Conservation (phyloP, 2,888 invertebrate species). For the Petrolisthes manimaculis region DNA sequence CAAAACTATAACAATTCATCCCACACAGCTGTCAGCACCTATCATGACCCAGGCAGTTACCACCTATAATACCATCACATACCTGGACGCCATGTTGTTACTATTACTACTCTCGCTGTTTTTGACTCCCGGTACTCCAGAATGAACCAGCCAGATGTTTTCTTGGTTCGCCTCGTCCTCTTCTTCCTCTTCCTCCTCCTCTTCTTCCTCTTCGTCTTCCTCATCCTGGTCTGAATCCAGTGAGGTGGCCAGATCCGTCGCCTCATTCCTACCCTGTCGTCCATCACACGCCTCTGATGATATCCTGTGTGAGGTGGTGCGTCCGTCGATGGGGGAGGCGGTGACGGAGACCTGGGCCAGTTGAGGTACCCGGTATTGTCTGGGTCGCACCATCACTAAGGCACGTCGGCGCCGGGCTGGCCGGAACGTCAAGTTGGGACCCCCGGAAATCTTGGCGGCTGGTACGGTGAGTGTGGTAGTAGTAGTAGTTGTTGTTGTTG, state of each 20-base stretch:
- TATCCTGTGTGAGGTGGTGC: constrained; percentile 30
- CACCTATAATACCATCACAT: not conserved
- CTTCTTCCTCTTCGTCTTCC: constrained; percentile 28
- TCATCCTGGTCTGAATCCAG: constrained; percentile 17
- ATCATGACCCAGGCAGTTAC: too few species aligned
- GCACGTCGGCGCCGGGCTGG: not conserved
- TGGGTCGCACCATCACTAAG: constrained; percentile 48
- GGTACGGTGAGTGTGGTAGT: too few species aligned
- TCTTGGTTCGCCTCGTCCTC: not conserved
- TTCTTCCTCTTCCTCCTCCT: constrained; percentile 8
- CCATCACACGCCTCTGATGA: not conserved
- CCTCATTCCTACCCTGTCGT: constrained; percentile 24
- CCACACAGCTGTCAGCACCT: too few species aligned
- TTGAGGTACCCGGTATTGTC: constrained; percentile 30
- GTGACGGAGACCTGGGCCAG: constrained; percentile 52
- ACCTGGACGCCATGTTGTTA: constrained; percentile 48
- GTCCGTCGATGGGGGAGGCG: constrained; percentile 45
- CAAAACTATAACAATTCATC: too few species aligned
- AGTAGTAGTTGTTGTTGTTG: too few species aligned
- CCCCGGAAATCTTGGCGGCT: too few species aligned
- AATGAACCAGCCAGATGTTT: constrained; percentile 8
- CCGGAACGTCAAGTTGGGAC: too few species aligned
- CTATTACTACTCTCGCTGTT: constrained; percentile 50
- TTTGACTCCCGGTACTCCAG: constrained; percentile 41
- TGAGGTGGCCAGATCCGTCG: constrained; percentile 22